A percentile compares a stretch with the other conserved stretches of the same genome.
phyloP scores from a whole-genome alignment of 2,797 vertebrate species.

The Scarus forsteni region DNA sequence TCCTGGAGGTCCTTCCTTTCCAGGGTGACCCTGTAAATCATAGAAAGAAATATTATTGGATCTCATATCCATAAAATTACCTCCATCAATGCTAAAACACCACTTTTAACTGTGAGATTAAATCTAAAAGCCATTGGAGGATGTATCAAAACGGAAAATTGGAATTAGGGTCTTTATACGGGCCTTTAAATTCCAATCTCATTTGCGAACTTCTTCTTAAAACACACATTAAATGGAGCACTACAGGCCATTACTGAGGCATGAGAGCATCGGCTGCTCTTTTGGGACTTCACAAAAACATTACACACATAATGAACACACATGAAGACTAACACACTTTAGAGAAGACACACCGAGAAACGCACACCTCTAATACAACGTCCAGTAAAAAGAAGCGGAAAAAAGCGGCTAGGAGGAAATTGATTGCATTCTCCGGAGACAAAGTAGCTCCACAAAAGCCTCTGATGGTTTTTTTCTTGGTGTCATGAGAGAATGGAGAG shows the following conservation, averaged over 20 bases:
- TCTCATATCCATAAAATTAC: constrained; percentile 66
- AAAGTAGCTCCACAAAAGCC: constrained; percentile 45
- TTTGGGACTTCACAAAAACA: constrained; percentile 28
- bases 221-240: constrained; percentile 39
- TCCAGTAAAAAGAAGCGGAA: not conserved
- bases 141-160: constrained; percentile 49
- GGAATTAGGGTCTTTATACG: constrained; percentile 43
- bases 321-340: constrained; percentile 26
- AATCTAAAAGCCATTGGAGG: constrained; percentile 57
- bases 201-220: constrained; percentile 60
- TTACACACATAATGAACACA: constrained; percentile 5
- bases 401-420: constrained; percentile 50
- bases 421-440: constrained; percentile 63
- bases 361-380: constrained; percentile 31
- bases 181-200: constrained; percentile 51
- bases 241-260: constrained; percentile 45
- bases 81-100: constrained; percentile 65
- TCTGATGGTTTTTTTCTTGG: constrained; percentile 51
- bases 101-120: constrained; percentile 45
- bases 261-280: constrained; percentile 42
- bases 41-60: constrained; percentile 68
- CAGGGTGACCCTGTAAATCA: constrained; percentile 94
- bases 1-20: constrained; percentile 95
- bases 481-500: constrained; percentile 25
- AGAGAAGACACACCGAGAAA: not conserved